Evolutionary conservation across 2,113 vertebrate species (phyloP).

Genomic region (Ariopsis seemanni): DNA sequence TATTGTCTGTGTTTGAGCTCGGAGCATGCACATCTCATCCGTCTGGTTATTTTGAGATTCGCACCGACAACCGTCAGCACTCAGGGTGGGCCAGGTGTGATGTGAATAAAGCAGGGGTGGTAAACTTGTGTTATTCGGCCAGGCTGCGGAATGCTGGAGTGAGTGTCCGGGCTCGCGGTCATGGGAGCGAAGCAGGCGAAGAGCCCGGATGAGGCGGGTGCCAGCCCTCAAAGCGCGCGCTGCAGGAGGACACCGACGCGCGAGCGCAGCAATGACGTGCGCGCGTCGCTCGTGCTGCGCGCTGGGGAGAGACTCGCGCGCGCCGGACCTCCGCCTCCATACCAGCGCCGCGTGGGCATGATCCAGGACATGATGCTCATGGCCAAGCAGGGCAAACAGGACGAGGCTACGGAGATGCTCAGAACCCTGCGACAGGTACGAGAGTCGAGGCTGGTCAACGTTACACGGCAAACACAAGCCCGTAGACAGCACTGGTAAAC

Average conservation of each 20-base stretch:
- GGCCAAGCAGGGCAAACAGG: slow-evolving; percentile 88
- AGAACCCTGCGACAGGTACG: slow-evolving; percentile 90
- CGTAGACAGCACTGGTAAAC: not conserved
- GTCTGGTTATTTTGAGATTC: not conserved
- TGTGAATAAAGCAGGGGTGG: slow-evolving; percentile 6
- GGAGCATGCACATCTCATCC: not conserved
- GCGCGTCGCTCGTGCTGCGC: slow-evolving; percentile 84
- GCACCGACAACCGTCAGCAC: not conserved
- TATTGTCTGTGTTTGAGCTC: not conserved
- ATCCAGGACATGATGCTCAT: slow-evolving; percentile 95
- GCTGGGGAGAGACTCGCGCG: slow-evolving; percentile 84
- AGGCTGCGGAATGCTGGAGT: not conserved
- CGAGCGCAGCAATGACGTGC: slow-evolving; percentile 78
- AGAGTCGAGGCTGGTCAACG: too few species aligned
- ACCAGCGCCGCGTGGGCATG: slow-evolving; percentile 88
- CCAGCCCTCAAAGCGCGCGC: slow-evolving; percentile 73
- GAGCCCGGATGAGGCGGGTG: slow-evolving; percentile 70
- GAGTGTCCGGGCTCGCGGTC: slow-evolving; percentile 4
- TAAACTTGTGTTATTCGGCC: not conserved
- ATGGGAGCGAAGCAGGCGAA: slow-evolving; percentile 95
- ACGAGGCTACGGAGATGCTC: slow-evolving; percentile 91
- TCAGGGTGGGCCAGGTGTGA: not conserved
- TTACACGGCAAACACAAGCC: not conserved
- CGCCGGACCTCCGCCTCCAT: slow-evolving; percentile 79
- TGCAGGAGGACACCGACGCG: slow-evolving; percentile 77